These are phyloP conservation scores for Pimpla rufipes DNA, from an alignment of 2,888 invertebrate genomes.

Conservation along the genomic window DNA sequence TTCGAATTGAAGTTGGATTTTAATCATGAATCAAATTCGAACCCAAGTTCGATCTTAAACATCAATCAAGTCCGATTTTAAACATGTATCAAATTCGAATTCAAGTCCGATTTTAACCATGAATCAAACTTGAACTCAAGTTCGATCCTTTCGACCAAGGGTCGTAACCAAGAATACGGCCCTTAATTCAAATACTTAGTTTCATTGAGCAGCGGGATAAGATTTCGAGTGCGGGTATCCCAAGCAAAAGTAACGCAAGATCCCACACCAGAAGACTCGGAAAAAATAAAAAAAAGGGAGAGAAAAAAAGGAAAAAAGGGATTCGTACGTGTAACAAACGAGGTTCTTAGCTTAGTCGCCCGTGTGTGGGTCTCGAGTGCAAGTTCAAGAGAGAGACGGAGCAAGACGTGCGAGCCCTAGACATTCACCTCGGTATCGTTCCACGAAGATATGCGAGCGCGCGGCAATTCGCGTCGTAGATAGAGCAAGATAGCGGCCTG, in stretches of 20 bases:
- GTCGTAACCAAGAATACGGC: too few relatives aligned
- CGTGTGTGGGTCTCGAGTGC: conserved; percentile 24
- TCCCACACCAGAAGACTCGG: too few relatives aligned
- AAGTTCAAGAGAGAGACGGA: conserved; percentile 46
- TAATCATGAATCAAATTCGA: too few relatives aligned
- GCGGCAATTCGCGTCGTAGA: conserved; percentile 54
- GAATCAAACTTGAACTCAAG: too few relatives aligned
- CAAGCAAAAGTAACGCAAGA: conserved; percentile 4
- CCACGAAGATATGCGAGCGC: conserved; percentile 57
- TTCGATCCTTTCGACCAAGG: too few relatives aligned
- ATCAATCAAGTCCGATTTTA: too few relatives aligned
- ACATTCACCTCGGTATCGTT: conserved; percentile 59
- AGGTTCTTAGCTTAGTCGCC: conserved; percentile 29
- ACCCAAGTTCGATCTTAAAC: too few relatives aligned
- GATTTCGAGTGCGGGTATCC: conserved; percentile 16
- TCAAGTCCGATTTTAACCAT: too few relatives aligned
- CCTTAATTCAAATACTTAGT: background rate
- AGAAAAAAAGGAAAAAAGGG: conserved; percentile 13
- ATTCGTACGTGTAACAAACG: conserved; percentile 33
- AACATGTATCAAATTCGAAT: too few relatives aligned
- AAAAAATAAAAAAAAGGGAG: too few relatives aligned
- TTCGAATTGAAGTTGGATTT: too few relatives aligned
- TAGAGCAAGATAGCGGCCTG: conserved; percentile 57
- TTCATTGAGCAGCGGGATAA: conserved; percentile 1
- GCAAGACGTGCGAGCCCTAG: conserved; percentile 31